Percentiles rank a stretch among this genome's conserved stretches.
Conservation (phyloP, 2,888 invertebrate genomes). For the Cyrtodaria siliqua region DNA sequence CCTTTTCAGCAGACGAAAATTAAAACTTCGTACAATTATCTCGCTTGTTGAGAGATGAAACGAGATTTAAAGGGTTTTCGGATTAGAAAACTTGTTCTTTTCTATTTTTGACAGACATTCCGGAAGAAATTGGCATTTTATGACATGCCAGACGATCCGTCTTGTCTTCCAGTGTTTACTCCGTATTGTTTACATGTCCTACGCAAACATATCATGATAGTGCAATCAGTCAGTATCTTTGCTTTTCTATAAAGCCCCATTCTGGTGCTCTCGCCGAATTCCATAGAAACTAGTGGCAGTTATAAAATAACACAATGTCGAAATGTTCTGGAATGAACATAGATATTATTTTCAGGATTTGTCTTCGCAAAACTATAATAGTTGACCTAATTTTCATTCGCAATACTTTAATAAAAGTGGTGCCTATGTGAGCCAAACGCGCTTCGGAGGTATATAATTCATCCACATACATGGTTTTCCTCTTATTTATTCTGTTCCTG, state of each 20-base stretch:
- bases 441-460: too few relatives aligned
- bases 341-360: too few relatives aligned
- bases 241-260: slow-evolving; percentile 36
- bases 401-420: too few relatives aligned
- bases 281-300: slow-evolving; percentile 48
- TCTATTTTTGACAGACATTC: slow-evolving; percentile 43
- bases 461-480: too few relatives aligned
- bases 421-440: too few relatives aligned
- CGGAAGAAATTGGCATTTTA: slow-evolving; percentile 64
- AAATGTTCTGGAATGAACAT: too few relatives aligned
- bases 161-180: slow-evolving; percentile 56
- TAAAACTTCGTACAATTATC: slow-evolving; percentile 60
- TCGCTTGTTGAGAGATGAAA: slow-evolving; percentile 50
- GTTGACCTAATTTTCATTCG: too few relatives aligned
- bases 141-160: slow-evolving; percentile 49
- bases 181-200: slow-evolving; percentile 59
- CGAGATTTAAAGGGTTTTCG: slow-evolving; percentile 42
- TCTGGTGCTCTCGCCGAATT: slow-evolving; percentile 26
- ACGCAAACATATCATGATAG: slow-evolving; percentile 58
- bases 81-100: slow-evolving; percentile 61
- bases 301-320: slow-evolving; percentile 20
- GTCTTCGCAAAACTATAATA: too few relatives aligned
- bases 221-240: slow-evolving; percentile 61
- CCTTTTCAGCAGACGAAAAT: slow-evolving; percentile 51
- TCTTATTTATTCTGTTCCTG: too few relatives aligned